phyloP scores from a whole-genome alignment of 2,113 vertebrate species.

The Solenodon paradoxus region DNA sequence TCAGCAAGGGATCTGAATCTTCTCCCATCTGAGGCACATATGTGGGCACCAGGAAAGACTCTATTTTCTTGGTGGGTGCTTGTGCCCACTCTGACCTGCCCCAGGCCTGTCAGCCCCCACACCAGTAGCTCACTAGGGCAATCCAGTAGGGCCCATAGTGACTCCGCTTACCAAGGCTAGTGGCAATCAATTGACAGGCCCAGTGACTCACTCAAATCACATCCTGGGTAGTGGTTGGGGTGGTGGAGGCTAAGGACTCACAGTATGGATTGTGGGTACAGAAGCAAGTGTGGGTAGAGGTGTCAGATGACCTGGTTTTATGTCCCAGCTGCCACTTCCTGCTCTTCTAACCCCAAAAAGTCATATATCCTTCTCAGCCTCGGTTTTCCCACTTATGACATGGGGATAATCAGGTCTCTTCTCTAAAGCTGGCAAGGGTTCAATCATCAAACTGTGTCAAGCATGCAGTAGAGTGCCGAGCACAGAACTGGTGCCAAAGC shows the following conservation, averaged over 20 bases:
- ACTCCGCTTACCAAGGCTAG: background rate
- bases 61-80: background rate
- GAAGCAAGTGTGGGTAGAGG: no score
- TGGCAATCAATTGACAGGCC: background rate
- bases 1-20: background rate
- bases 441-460: background rate
- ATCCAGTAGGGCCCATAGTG: background rate
- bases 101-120: background rate
- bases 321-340: background rate
- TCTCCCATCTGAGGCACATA: background rate
- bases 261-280: background rate
- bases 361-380: background rate
- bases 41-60: background rate
- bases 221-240: background rate
- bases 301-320: background rate
- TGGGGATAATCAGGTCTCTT: background rate
- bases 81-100: background rate
- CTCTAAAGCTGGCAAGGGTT: background rate
- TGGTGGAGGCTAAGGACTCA: background rate
- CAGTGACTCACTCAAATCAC: background rate
- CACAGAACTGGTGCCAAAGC: background rate
- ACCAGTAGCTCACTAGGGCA: background rate
- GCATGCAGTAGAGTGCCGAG: background rate
- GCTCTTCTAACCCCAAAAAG: background rate
- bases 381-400: constrained; percentile 4